These are phyloP conservation scores for Polydrusus cervinus DNA, from an alignment of 2,888 invertebrate species.

Conservation along the genomic window DNA sequence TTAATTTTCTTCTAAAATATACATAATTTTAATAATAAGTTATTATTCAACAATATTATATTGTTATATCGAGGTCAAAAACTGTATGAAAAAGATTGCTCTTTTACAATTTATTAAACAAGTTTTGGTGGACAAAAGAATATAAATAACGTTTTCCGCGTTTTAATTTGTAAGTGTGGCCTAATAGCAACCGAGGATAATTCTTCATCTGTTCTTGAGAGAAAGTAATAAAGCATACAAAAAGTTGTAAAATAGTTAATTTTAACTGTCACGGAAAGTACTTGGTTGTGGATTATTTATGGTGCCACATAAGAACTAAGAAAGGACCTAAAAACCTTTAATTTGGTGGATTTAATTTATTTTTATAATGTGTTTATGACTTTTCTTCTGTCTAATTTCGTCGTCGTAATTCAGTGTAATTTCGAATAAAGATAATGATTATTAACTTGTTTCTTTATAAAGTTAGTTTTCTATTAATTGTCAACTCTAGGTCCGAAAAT, in stretches of 20 bases:
- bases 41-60: too few relatives aligned
- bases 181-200: slow-evolving; percentile 1
- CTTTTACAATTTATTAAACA: not conserved
- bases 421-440: too few relatives aligned
- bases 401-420: too few relatives aligned
- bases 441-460: too few relatives aligned
- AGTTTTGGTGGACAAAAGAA: not conserved
- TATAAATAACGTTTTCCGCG: not conserved
- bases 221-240: slow-evolving; percentile 21
- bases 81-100: not conserved
- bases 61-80: not conserved
- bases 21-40: too few relatives aligned
- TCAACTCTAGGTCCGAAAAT: too few relatives aligned
- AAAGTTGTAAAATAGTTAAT: slow-evolving; percentile 33
- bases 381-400: not conserved
- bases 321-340: slow-evolving; percentile 16
- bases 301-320: slow-evolving; percentile 5
- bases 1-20: too few relatives aligned
- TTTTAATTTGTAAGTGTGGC: not conserved
- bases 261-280: slow-evolving; percentile 12
- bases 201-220: slow-evolving; percentile 17
- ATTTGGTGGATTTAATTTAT: slow-evolving; percentile 7
- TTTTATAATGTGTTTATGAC: not conserved
- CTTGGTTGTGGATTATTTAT: slow-evolving; percentile 30
- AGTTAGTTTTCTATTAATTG: too few relatives aligned